These are phyloP conservation scores for Crenichthys baileyi DNA, from an alignment of 2,797 vertebrate species.

Conservation along the genomic window DNA sequence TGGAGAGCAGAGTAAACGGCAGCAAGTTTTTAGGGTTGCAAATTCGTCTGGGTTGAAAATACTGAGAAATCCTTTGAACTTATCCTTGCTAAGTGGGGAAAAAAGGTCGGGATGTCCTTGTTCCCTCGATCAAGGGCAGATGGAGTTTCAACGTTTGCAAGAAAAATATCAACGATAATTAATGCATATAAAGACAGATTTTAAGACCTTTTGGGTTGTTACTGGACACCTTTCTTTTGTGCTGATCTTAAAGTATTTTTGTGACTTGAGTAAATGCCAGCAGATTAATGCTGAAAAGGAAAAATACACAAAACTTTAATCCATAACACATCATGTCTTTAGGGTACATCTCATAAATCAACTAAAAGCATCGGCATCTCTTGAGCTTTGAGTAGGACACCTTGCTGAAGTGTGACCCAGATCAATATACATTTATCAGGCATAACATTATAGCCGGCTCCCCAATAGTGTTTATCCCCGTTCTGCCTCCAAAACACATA, in stretches of 20 bases:
- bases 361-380: too few relatives aligned
- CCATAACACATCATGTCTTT: too few relatives aligned
- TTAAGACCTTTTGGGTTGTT: neutral
- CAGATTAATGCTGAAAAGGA: neutral
- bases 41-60: neutral
- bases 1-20: conserved; percentile 32
- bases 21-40: neutral
- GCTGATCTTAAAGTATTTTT: neutral
- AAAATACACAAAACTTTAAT: neutral
- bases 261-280: neutral
- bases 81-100: neutral
- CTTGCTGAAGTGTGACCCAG: too few relatives aligned
- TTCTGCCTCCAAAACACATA: neutral
- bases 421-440: too few relatives aligned
- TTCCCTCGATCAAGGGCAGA: neutral
- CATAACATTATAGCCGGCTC: neutral
- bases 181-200: neutral
- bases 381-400: too few relatives aligned
- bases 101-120: conserved; percentile 3
- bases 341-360: too few relatives aligned
- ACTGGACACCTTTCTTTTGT: neutral
- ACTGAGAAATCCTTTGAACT: conserved; percentile 1
- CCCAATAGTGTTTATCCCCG: neutral
- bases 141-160: neutral
- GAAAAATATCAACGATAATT: neutral